Evolutionary conservation across 2,888 invertebrate genomes (phyloP).

Genomic region (Epicampocera succincta): DNA sequence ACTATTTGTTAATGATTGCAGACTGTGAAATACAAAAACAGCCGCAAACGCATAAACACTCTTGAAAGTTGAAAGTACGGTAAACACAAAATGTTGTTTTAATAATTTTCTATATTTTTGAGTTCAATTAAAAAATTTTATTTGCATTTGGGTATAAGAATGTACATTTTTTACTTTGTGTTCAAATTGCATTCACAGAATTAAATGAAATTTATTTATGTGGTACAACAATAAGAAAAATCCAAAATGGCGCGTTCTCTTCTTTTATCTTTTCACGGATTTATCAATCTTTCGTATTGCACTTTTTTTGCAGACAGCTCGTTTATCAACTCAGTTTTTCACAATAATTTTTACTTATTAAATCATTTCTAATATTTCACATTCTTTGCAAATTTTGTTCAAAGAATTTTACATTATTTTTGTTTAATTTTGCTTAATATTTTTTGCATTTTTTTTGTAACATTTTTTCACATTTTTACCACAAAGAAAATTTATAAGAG

Average conservation of each 20-base stretch:
- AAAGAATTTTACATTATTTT: slow-evolving; percentile 15
- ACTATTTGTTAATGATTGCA: no score
- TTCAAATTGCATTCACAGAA: neutral
- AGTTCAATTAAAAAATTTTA: no score
- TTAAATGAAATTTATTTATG: slow-evolving; percentile 4
- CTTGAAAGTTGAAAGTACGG: no score
- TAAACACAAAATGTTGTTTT: no score
- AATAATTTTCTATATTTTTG: no score
- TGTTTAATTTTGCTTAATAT: neutral
- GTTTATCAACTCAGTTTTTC: neutral
- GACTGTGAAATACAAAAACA: no score
- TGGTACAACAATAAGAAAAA: slow-evolving; percentile 58
- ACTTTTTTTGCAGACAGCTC: slow-evolving; percentile 46
- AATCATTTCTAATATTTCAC: slow-evolving; percentile 4
- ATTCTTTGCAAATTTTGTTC: slow-evolving; percentile 4
- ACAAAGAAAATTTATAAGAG: slow-evolving; percentile 54
- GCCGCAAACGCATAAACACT: no score
- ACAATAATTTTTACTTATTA: neutral
- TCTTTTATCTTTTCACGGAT: slow-evolving; percentile 38
- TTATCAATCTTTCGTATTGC: slow-evolving; percentile 36
- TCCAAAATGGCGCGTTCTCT: slow-evolving; percentile 73
- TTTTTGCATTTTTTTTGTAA: slow-evolving; percentile 48
- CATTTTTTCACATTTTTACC: slow-evolving; percentile 54
- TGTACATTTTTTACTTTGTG: no score
- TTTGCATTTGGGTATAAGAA: no score